phyloP scores from a whole-genome alignment of 2,797 vertebrate genomes.

The Acrocephalus scirpaceus region DNA sequence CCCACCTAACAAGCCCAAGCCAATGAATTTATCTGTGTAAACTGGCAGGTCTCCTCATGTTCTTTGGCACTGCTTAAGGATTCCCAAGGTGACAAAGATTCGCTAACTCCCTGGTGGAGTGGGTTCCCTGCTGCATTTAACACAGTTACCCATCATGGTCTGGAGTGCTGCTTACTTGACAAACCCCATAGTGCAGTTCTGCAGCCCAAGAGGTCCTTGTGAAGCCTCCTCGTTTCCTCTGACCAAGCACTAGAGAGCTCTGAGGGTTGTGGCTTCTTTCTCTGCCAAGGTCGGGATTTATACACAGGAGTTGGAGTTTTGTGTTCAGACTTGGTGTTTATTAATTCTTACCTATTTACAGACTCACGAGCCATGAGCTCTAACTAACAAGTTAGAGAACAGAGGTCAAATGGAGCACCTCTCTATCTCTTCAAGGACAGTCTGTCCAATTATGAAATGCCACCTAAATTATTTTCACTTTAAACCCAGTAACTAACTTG shows the following conservation, averaged over 20 bases:
- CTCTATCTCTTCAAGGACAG: not conserved
- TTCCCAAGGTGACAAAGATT: not conserved
- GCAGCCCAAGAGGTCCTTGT: not conserved
- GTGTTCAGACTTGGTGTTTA: rapidly evolving
- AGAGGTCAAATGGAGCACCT: not conserved
- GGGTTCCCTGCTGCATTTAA: not conserved
- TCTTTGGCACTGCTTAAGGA: not conserved
- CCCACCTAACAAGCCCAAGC: not conserved
- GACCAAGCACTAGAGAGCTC: not conserved
- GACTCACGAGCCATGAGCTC: not conserved
- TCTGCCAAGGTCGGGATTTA: not conserved
- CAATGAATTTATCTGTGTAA: not conserved
- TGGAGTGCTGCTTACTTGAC: not conserved
- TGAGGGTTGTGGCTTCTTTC: not conserved
- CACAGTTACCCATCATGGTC: not conserved
- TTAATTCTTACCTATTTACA: not conserved
- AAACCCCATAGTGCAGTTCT: rapidly evolving
- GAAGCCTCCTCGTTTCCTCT: not conserved
- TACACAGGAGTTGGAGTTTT: not conserved
- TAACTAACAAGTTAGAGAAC: not conserved
- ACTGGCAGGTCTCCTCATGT: not conserved
- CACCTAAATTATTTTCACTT: no score
- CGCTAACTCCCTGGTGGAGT: not conserved
- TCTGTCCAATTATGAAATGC: no score
- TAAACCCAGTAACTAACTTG: no score